Base-by-base conservation (phyloP, 2,888 invertebrate genomes). In the Cactoblastis cactorum region DNA sequence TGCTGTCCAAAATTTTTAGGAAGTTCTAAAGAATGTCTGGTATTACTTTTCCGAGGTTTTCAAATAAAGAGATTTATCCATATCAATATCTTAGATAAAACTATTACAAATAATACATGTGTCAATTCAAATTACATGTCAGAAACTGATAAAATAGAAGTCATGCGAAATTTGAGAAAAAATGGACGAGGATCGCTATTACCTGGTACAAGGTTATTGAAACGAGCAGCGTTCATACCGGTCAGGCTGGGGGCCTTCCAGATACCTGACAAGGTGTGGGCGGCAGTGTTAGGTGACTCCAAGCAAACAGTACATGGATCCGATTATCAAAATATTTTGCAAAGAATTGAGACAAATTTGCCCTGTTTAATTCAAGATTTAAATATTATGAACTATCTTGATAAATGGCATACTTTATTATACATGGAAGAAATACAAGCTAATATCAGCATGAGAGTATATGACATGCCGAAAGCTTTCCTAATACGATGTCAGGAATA, bases 361-460 rank as follows among this genome's bases (percentile, higher is more conserved):
- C 92, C 93, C 5, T 90, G 81, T 58, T 70, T 95, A 4, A 64
- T 69, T 49, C 53, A 82, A 84, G 46, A 76, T 77, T 63, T 95
- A 3, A 83, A 80, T 47, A 83, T 91, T 2, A 60, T 77, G 5
- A 94, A 92, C 60, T 97, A 96, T 64, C 87, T 84, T 53, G 91
- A 92, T 46, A 92, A 91, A 62, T 96, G 96, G 81, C 93, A 95
- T 62, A 85, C 91, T 3, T 84, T 97, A 43, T 68, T 97, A 0
- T 93, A 94, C 75, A 85, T 98, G 58, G 97, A 97, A 78, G 97
- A 98, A 85, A 92, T 97, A 50, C 92, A 94, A 63, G 83, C 90
- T 59, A 91, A 91, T 49, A 77, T 95, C 5, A 85, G 87, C 53
- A 92, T 96, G 62, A 91, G 93, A 52, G 88, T 83, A 49, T 95